Percentiles rank a stretch among this genome's conserved stretches.
These are phyloP conservation scores for Erpobdella octoculata DNA, from an alignment of 2,888 invertebrate genomes.

Conservation along the genomic window DNA sequence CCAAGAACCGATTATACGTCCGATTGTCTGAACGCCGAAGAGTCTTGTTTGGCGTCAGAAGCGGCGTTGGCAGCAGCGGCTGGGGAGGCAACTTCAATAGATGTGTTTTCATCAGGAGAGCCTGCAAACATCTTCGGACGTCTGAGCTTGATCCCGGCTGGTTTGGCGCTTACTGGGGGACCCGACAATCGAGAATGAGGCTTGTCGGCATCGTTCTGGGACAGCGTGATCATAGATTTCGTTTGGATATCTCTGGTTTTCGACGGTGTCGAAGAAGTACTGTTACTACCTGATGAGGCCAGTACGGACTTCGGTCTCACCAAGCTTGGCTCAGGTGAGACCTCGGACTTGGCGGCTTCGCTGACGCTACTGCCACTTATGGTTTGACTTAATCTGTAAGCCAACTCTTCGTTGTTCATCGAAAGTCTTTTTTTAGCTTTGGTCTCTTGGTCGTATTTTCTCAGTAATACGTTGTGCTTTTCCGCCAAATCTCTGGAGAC, in stretches of 20 bases:
- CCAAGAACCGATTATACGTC: constrained; percentile 4
- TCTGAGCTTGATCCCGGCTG: constrained; percentile 53
- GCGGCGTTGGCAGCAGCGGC: too few species aligned
- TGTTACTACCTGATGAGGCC: neutral
- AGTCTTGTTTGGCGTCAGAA: neutral
- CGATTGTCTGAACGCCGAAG: neutral
- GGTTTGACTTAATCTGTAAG: constrained; percentile 71
- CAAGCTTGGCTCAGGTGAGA: neutral
- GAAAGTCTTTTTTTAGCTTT: constrained; percentile 70
- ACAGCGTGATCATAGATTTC: neutral
- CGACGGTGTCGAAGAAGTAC: neutral
- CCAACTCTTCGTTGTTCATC: constrained; percentile 77
- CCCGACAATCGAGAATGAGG: neutral
- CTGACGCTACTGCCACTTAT: neutral
- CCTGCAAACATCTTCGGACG: constrained; percentile 19
- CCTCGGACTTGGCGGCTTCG: neutral
- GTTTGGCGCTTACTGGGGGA: constrained; percentile 11
- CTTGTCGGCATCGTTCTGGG: constrained; percentile 1
- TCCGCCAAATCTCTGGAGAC: constrained; percentile 60
- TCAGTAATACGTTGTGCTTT: constrained; percentile 64
- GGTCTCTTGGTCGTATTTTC: constrained; percentile 63
- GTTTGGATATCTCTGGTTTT: neutral
- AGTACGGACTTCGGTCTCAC: neutral
- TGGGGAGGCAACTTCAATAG: neutral
- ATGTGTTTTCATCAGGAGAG: constrained; percentile 1